Base-by-base conservation (phyloP, 2,888 invertebrate genomes). In the Allophyes oxyacanthae region DNA sequence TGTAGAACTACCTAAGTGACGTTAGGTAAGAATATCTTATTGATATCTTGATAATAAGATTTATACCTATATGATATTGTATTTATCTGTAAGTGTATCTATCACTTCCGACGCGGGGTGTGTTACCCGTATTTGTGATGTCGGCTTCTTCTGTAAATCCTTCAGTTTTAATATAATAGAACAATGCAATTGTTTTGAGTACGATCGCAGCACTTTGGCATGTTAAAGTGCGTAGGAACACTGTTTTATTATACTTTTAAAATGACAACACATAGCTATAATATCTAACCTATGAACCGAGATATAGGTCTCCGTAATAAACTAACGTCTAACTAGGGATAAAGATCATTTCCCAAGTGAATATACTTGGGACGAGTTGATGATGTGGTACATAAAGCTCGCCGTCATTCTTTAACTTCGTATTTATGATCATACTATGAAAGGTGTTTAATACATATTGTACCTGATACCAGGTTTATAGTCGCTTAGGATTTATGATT, bases 171-270 rank as follows among this genome's bases (percentile, higher is more conserved):
- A 42, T 51, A 36, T 65, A 68, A 44, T 53, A 37, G 45, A 69
- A 72, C 67, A 72, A 72, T 69, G 54, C 72, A 44, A 52, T 72
- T 62, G 69, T 72, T 56, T 52, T 36, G 33, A 57, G n/a, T 54
- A 38, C 6, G 43, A 57, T 43, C 46, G 30, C 26, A 43, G 20
- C 38, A 44, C 36, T 57, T 45, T 11, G 50, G 42, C 32, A 49
- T 57, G 58, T 64, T 57, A 38, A 62, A 45, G 34, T 64, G 57
- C 40, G 46, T 34, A 36, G 40, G 44, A 64, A 51, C 51, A 42
- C 26, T 48, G 51, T 70, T 70, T 48, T 57, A 52, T 57, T 42
- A 45, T 52, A 45, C 20, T 20, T 15, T 64, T 64, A n/a, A 48
- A 70, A 51, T 43, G 41, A 51, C 53, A 37, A 37, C 14, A 51